Conservation (phyloP, 2,888 invertebrate species). For the Busseola fusca region DNA sequence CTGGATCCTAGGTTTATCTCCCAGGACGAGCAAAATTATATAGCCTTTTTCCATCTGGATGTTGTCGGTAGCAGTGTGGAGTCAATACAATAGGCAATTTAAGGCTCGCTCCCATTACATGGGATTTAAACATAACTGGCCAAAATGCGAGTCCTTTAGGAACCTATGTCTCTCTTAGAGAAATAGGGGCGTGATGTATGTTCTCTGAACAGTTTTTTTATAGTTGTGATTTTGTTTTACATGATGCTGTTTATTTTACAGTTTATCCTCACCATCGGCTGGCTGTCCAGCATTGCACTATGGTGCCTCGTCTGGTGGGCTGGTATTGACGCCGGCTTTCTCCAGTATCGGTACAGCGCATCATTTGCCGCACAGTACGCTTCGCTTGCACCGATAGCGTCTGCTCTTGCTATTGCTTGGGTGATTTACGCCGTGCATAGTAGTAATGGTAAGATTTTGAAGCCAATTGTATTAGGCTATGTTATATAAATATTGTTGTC, state of each 20-base stretch:
- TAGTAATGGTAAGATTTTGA: constrained; percentile 82
- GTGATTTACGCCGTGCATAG: constrained; percentile 90
- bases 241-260: constrained; percentile 62
- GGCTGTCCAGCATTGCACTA: constrained; percentile 83
- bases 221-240: not conserved
- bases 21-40: not conserved
- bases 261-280: constrained; percentile 87
- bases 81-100: no score
- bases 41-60: not conserved
- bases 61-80: not conserved
- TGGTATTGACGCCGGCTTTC: constrained; percentile 88
- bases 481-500: no score
- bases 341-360: constrained; percentile 89
- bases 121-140: not conserved
- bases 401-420: constrained; percentile 90
- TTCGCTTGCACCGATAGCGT: constrained; percentile 90
- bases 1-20: not conserved
- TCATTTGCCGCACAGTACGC: constrained; percentile 91
- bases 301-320: constrained; percentile 90
- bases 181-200: not conserved
- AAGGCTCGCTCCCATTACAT: not conserved
- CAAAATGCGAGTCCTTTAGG: not conserved
- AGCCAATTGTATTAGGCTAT: no score
- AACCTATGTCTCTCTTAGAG: not conserved
- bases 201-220: not conserved